Conservation (phyloP, 2,797 vertebrate species). For the Coreius guichenoti region DNA sequence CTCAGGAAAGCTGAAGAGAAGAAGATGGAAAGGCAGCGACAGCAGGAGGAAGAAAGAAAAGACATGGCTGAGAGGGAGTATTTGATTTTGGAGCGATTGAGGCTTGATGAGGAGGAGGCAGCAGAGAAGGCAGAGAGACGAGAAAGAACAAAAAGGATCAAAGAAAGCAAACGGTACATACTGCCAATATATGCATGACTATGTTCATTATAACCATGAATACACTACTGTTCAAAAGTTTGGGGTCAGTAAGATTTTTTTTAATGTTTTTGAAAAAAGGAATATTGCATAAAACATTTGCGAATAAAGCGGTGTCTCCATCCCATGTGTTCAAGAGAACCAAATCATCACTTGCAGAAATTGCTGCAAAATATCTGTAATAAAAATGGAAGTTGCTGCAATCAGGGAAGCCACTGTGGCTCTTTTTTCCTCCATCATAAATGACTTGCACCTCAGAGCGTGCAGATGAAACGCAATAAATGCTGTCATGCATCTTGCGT, state of each 20-base stretch:
- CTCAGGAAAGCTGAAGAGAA: constrained; percentile 81
- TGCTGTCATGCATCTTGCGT: no score
- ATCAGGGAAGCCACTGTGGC: no score
- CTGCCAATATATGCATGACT: not conserved
- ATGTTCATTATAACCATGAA: not conserved
- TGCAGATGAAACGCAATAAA: not conserved
- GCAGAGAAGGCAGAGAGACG: constrained; percentile 46
- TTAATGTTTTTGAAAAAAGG: no score
- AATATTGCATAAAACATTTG: not conserved
- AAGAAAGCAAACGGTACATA: constrained; percentile 76
- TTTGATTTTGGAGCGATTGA: constrained; percentile 75
- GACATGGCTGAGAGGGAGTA: constrained; percentile 69
- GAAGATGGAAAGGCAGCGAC: constrained; percentile 67
- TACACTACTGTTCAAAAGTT: not conserved
- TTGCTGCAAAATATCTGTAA: not conserved
- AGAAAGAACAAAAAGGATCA: constrained; percentile 72
- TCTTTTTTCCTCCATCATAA: not conserved
- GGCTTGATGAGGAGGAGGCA: constrained; percentile 78
- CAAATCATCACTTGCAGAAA: not conserved
- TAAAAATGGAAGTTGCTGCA: not conserved
- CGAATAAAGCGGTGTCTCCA: not conserved
- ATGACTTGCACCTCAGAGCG: not conserved
- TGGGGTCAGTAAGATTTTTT: not conserved
- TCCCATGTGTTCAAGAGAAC: not conserved
- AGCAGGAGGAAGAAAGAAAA: constrained; percentile 54